Base-by-base conservation (phyloP, 2,888 invertebrate species). In the Merodon equestris region DNA sequence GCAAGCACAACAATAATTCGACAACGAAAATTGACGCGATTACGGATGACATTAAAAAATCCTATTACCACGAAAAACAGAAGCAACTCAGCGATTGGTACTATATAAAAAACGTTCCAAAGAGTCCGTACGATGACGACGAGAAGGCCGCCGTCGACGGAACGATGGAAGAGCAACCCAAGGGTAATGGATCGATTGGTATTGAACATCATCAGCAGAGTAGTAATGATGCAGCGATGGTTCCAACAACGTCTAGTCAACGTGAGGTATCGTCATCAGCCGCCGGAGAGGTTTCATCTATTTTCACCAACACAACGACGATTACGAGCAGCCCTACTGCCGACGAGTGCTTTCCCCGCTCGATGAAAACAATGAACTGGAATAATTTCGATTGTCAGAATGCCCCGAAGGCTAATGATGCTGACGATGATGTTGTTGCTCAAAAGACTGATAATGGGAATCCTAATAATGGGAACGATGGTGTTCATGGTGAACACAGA, bases 71-170 rank as follows among this genome's bases (percentile, higher is more conserved):
- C 18, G 83, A 83, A 60, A 85, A 85, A 67, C 84, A 83, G 61
- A 84, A 82, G 71, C 81, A 83, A 68, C 81, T 84, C n/a, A 84
- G 83, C 71, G 83, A 84, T 74, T 84, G 85, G 84, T 84, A 84
- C 81, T 84, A 84, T 54, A 84, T 85, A 60, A 84, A 84, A 73
- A 82, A 82, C n/a, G 79, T 63, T 56, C 76, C 63, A 18, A 74
- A 73, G 75, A 67, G 38, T 27, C 19, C 54, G 17, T 38, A 27
- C 1, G 61, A 44, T 38, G 67, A 72, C 42, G 57, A 47, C 12
- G 60, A 66, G 19, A 48, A 48, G 44, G 54, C 19, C 10, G 14
- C 34, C 10, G n/a, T n/a, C 36, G 63, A 17, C 47, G 47, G n/a
- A 38, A 38, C 42, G 18, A 14, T 44, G 34, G 61, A 71, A 71